These are phyloP conservation scores for Hiodon tergisus DNA, from an alignment of 2,113 vertebrate species.

Conservation along the genomic window DNA sequence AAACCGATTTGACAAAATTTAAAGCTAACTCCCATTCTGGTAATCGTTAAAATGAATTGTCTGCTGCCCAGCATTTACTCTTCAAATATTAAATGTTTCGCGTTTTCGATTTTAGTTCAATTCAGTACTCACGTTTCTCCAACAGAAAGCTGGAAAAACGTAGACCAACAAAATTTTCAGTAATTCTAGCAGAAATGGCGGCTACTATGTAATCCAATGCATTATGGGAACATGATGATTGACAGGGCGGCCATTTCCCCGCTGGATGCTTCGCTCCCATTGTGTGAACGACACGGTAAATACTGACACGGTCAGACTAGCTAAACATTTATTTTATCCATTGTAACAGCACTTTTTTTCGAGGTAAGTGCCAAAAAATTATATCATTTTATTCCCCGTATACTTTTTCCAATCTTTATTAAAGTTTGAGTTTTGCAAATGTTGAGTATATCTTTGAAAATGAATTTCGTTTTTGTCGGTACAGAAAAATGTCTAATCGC, in stretches of 20 bases:
- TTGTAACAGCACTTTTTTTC: slow-evolving; percentile 43
- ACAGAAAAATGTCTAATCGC: slow-evolving; percentile 34
- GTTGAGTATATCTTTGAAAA: slow-evolving; percentile 38
- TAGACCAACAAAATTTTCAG: too few relatives aligned
- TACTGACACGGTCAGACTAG: slow-evolving; percentile 61
- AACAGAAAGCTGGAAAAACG: too few relatives aligned
- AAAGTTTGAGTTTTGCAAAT: slow-evolving; percentile 23
- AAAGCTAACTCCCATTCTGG: too few relatives aligned
- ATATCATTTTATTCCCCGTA: not conserved
- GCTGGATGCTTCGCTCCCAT: slow-evolving; percentile 58
- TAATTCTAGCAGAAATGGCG: slow-evolving; percentile 21
- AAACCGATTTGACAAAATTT: too few relatives aligned
- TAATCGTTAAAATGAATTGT: too few relatives aligned
- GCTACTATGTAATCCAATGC: slow-evolving; percentile 51
- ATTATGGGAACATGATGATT: slow-evolving; percentile 67
- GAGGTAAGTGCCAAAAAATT: slow-evolving; percentile 47
- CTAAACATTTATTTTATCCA: slow-evolving; percentile 50
- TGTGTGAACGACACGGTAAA: slow-evolving; percentile 71
- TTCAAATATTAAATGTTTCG: too few relatives aligned
- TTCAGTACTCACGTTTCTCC: too few relatives aligned
- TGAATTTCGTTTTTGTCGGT: slow-evolving; percentile 44
- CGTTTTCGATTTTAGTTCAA: too few relatives aligned
- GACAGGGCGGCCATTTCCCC: slow-evolving; percentile 70
- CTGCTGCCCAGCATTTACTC: too few relatives aligned
- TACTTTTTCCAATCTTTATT: slow-evolving; percentile 22